Percentiles rank a stretch among this genome's conserved stretches.
These are phyloP conservation scores for Pycnomerus fuliginosus DNA, from an alignment of 2,888 invertebrate species.

Conservation along the genomic window DNA sequence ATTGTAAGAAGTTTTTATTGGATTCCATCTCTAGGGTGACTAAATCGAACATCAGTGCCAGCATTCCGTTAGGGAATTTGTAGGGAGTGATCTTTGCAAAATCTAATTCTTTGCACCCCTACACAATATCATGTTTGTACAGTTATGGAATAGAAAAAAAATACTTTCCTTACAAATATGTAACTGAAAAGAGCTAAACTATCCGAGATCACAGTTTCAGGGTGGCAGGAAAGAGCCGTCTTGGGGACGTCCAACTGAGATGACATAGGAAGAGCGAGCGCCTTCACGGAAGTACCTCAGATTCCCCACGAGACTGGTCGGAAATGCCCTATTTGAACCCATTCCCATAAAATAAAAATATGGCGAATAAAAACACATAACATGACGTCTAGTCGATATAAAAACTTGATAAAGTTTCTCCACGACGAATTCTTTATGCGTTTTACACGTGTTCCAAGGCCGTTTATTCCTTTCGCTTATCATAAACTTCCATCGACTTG, in stretches of 20 bases:
- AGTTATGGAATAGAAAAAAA: conserved; percentile 1
- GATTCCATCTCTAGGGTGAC: conserved; percentile 22
- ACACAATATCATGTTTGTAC: too few relatives aligned
- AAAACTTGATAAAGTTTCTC: conserved; percentile 38
- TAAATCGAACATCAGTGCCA: conserved; percentile 19
- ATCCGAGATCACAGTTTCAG: too few relatives aligned
- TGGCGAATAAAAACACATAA: conserved; percentile 42
- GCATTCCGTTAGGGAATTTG: conserved; percentile 17
- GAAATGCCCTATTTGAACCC: conserved; percentile 37
- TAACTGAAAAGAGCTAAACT: too few relatives aligned
- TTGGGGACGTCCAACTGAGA: conserved; percentile 25
- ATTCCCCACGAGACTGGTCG: conserved; percentile 33
- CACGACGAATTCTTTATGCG: conserved; percentile 36
- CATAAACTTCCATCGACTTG: too few relatives aligned
- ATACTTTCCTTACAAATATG: too few relatives aligned
- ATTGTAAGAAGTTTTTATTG: conserved; percentile 31
- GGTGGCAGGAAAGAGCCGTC: conserved; percentile 21
- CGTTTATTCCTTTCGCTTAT: conserved; percentile 25
- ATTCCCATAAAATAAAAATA: conserved; percentile 41
- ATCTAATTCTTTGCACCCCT: conserved; percentile 22
- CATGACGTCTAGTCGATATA: conserved; percentile 39
- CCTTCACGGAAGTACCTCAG: conserved; percentile 30
- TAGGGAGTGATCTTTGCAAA: conserved; percentile 7
- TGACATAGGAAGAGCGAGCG: conserved; percentile 20
- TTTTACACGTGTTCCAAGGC: conserved; percentile 35